phyloP scores from a whole-genome alignment of 1,140 invertebrate genomes.

The Macrobrachium nipponense region DNA sequence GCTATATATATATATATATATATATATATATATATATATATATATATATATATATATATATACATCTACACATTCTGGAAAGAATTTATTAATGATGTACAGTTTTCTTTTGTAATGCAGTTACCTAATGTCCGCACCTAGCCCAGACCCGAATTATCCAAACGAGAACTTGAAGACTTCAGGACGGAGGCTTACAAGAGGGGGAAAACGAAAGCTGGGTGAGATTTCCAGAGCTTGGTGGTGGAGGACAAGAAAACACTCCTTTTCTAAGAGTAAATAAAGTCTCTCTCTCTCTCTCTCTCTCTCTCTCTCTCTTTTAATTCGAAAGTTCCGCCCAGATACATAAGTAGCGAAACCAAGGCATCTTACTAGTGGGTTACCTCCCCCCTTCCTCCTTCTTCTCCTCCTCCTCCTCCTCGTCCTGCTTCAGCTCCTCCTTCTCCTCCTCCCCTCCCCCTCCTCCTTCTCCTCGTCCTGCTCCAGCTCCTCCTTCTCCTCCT shows the following conservation, averaged over 20 bases:
- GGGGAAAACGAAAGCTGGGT: too few relatives aligned
- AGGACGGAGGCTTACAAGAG: too few relatives aligned
- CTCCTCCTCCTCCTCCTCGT: constrained; percentile 3
- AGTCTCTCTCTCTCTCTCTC: too few relatives aligned
- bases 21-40: constrained; percentile 4
- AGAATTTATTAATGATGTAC: too few relatives aligned
- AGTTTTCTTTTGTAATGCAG: neutral
- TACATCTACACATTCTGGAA: neutral
- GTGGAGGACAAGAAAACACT: too few relatives aligned
- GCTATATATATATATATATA: constrained; percentile 1
- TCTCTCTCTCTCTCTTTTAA: neutral
- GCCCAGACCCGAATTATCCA: neutral
- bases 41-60: constrained; percentile 2
- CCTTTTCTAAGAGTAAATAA: too few relatives aligned
- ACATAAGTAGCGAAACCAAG: neutral
- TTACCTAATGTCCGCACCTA: neutral
- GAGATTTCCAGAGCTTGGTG: too few relatives aligned
- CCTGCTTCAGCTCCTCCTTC: too few relatives aligned
- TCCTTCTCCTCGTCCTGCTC: neutral
- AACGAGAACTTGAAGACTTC: too few relatives aligned
- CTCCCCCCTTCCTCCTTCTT: neutral
- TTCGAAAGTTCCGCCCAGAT: neutral
- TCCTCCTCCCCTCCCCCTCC: neutral
- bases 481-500: constrained; percentile 13
- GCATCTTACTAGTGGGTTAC: neutral